A percentile compares a stretch with the other conserved stretches of the same genome.
These are phyloP conservation scores for Argentina silus DNA, from an alignment of 2,797 vertebrate species.

Conservation along the genomic window DNA sequence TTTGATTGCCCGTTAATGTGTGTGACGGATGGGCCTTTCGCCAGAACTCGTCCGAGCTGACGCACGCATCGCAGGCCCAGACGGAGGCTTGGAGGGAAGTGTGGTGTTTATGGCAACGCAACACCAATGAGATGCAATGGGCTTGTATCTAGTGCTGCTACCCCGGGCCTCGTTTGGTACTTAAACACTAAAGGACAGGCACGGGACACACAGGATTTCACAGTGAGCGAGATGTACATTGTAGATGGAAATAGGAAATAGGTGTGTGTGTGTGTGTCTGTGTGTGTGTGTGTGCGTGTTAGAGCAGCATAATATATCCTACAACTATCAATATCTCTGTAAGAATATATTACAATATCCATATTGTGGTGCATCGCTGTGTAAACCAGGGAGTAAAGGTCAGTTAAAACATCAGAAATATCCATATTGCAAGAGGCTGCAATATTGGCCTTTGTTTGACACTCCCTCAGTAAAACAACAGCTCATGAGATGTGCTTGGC, in stretches of 20 bases:
- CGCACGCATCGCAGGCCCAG: slow-evolving; percentile 11
- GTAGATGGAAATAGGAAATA: no score
- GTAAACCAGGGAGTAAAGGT: no score
- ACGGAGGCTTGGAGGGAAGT: slow-evolving; percentile 29
- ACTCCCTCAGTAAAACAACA: not conserved
- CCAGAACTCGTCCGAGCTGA: slow-evolving; percentile 42
- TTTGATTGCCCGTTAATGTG: slow-evolving; percentile 42
- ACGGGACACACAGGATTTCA: not conserved
- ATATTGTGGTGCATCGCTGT: no score
- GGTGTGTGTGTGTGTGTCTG: no score
- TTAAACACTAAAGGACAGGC: not conserved
- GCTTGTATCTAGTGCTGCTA: not conserved
- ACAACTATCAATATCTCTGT: no score
- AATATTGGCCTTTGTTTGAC: no score
- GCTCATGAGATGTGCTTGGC: not conserved
- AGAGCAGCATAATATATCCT: no score
- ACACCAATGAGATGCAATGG: slow-evolving; percentile 5
- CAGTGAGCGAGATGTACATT: not conserved
- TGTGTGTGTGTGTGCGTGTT: no score
- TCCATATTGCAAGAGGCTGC: no score
- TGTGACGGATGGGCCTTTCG: slow-evolving; percentile 45
- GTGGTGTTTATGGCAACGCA: slow-evolving; percentile 3
- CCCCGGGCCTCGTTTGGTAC: not conserved
- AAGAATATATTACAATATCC: no score
- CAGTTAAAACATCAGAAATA: no score